phyloP scores from a whole-genome alignment of 2,888 invertebrate genomes.

The Drosophila anomelani region DNA sequence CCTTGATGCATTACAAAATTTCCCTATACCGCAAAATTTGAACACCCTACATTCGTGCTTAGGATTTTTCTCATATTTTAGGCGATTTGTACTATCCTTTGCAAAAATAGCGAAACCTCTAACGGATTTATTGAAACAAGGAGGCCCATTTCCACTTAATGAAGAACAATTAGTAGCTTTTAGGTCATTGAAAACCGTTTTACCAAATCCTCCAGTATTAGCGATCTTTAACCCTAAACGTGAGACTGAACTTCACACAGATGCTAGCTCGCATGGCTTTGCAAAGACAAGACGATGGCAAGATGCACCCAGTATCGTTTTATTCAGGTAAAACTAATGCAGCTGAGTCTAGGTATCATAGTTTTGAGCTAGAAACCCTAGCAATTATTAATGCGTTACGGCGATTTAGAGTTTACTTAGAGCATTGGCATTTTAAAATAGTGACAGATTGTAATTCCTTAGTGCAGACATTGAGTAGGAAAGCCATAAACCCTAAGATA shows the following conservation, averaged over 20 bases:
- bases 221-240: neutral
- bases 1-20: neutral
- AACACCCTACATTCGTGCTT: neutral
- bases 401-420: neutral
- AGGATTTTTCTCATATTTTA: neutral
- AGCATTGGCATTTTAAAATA: neutral
- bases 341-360: constrained; percentile 2
- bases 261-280: constrained; percentile 1
- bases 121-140: neutral
- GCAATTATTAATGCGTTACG: neutral
- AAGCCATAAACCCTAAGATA: neutral
- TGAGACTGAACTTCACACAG: constrained; percentile 2
- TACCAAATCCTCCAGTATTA: neutral
- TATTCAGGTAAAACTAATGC: constrained; percentile 1
- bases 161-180: neutral
- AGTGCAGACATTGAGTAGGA: neutral
- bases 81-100: neutral
- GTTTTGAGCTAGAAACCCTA: neutral
- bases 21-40: neutral
- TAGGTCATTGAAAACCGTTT: neutral
- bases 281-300: constrained; percentile 1
- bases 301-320: neutral
- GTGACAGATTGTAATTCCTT: too few species aligned
- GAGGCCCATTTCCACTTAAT: neutral
- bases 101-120: neutral